Conservation (phyloP, 2,888 invertebrate species). For the Vanessa cardui region DNA sequence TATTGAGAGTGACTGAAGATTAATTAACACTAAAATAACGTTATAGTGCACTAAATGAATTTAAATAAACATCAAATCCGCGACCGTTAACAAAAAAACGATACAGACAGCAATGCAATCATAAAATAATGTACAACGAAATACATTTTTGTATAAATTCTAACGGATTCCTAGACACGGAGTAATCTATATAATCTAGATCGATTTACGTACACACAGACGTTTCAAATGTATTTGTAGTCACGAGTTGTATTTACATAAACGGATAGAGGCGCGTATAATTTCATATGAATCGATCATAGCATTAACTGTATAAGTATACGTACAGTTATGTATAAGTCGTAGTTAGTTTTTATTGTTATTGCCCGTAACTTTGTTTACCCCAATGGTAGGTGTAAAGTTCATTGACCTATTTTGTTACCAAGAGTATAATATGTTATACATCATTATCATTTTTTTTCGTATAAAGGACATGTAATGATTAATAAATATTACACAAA, state of each 20-base stretch:
- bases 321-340: not conserved
- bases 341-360: not conserved
- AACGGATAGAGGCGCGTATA: slow-evolving; percentile 38
- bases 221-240: slow-evolving; percentile 36
- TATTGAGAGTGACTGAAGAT: no score
- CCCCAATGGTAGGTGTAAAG: no score
- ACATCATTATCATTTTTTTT: no score
- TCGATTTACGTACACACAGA: slow-evolving; percentile 16
- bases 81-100: not conserved
- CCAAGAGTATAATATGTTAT: no score
- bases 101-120: not conserved
- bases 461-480: no score
- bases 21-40: no score
- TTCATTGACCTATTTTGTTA: no score
- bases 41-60: no score
- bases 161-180: not conserved
- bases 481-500: no score
- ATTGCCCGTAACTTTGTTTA: not conserved
- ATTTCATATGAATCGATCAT: slow-evolving; percentile 36
- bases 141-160: not conserved
- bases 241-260: slow-evolving; percentile 45
- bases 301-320: slow-evolving; percentile 6
- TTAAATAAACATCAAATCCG: not conserved
- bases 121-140: not conserved
- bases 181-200: slow-evolving; percentile 9